phyloP scores from a whole-genome alignment of 2,888 invertebrate genomes.

The Leucophenga maculata region DNA sequence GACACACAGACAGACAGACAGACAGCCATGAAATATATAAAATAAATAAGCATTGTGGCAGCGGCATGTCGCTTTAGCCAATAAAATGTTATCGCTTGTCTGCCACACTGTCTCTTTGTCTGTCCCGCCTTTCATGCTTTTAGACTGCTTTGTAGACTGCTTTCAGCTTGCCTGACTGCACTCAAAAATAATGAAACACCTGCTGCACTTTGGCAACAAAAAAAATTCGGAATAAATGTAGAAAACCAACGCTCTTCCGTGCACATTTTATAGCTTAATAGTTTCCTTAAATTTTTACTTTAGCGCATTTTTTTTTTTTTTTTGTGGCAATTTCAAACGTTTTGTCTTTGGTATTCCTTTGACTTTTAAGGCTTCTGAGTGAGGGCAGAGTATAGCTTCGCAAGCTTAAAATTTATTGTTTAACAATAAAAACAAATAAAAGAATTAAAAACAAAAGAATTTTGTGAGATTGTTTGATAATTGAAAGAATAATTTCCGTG shows the following conservation, averaged over 20 bases:
- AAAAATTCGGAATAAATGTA: background rate
- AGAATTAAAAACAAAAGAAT: too few species aligned
- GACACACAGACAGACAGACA: background rate
- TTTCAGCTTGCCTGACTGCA: background rate
- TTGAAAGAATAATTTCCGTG: too few species aligned
- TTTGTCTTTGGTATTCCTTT: slow-evolving; percentile 9
- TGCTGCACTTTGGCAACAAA: slow-evolving; percentile 16
- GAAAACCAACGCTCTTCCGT: background rate
- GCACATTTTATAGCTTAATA: background rate
- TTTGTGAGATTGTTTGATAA: too few species aligned
- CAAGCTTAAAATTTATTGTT: too few species aligned
- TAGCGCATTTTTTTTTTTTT: background rate
- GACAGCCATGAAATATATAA: slow-evolving; percentile 1
- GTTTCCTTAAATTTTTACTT: background rate
- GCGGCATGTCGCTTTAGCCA: background rate
- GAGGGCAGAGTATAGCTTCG: too few species aligned
- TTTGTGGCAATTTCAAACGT: slow-evolving; percentile 8
- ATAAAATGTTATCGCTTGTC: slow-evolving; percentile 6
- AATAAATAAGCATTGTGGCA: background rate
- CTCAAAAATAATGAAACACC: slow-evolving; percentile 23
- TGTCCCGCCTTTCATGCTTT: too few species aligned
- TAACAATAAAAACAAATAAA: too few species aligned
- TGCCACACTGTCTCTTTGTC: background rate
- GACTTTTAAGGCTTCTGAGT: too few species aligned
- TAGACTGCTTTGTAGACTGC: slow-evolving; percentile 5